These are phyloP conservation scores for Melinopterus prodromus DNA, from an alignment of 2,888 invertebrate genomes.

Conservation along the genomic window DNA sequence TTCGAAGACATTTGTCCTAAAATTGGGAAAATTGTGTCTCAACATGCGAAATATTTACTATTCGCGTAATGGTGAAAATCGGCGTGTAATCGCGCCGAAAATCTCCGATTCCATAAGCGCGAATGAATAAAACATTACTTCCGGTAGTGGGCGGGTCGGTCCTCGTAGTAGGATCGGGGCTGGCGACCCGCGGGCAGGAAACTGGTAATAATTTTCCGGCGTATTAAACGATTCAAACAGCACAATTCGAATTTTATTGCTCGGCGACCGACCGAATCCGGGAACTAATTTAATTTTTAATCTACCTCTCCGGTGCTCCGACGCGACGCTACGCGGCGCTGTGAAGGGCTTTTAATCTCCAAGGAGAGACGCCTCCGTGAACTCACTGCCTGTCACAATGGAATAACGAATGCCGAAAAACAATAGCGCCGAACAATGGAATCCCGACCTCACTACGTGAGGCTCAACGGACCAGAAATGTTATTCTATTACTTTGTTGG, in stretches of 20 bases:
- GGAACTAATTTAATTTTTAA: constrained; percentile 4
- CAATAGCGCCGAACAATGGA: not conserved
- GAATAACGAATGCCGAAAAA: not conserved
- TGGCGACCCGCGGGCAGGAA: not conserved
- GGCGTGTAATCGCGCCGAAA: not conserved
- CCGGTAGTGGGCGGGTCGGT: not conserved
- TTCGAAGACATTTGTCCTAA: no score
- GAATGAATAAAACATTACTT: constrained; percentile 4
- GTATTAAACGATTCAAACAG: constrained; percentile 4
- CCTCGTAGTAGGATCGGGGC: not conserved
- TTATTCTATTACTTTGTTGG: not conserved
- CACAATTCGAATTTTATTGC: not conserved
- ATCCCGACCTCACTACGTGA: not conserved
- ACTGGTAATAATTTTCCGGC: constrained; percentile 4
- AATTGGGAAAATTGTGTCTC: no score
- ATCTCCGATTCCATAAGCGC: not conserved
- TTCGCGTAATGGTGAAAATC: not conserved
- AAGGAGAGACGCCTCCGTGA: not conserved
- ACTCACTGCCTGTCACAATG: not conserved
- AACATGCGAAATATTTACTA: not conserved
- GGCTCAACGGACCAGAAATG: not conserved
- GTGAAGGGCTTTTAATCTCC: not conserved
- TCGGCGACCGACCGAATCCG: not conserved
- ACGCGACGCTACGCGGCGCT: not conserved
- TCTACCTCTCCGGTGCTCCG: not conserved